phyloP scores from a whole-genome alignment of 2,113 vertebrate species.

The Eclectus roratus region DNA sequence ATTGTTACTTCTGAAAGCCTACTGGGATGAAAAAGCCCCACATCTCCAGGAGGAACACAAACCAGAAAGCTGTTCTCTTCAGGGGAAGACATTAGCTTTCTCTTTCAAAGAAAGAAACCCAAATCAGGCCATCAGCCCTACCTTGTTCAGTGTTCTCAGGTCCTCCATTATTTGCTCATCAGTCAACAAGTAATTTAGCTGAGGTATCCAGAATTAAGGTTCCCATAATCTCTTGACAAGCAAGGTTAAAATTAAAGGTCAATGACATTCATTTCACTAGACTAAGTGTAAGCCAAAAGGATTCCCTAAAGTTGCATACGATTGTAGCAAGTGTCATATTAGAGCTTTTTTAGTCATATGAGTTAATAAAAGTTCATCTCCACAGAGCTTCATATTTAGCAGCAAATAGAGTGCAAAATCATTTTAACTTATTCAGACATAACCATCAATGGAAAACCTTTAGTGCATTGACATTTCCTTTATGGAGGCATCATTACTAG shows the following conservation, averaged over 20 bases:
- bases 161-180: constrained; percentile 99
- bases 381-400: background rate
- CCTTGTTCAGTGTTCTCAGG: constrained; percentile 94
- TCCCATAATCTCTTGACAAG: background rate
- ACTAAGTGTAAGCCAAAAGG: background rate
- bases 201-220: constrained; percentile 89
- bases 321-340: background rate
- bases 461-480: background rate
- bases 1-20: background rate
- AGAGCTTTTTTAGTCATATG: background rate
- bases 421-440: background rate
- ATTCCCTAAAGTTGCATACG: background rate
- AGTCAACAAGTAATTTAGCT: constrained; percentile 95
- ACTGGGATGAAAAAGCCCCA: background rate
- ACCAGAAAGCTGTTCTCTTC: background rate
- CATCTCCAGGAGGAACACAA: background rate
- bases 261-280: background rate
- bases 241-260: constrained; percentile 5
- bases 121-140: constrained; percentile 30
- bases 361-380: background rate
- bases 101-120: background rate
- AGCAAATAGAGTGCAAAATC: background rate
- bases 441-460: background rate
- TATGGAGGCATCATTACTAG: background rate
- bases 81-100: background rate